Percentiles rank a stretch among this genome's conserved stretches.
Conservation (phyloP, 2,888 invertebrate genomes). For the Noctua janthe region DNA sequence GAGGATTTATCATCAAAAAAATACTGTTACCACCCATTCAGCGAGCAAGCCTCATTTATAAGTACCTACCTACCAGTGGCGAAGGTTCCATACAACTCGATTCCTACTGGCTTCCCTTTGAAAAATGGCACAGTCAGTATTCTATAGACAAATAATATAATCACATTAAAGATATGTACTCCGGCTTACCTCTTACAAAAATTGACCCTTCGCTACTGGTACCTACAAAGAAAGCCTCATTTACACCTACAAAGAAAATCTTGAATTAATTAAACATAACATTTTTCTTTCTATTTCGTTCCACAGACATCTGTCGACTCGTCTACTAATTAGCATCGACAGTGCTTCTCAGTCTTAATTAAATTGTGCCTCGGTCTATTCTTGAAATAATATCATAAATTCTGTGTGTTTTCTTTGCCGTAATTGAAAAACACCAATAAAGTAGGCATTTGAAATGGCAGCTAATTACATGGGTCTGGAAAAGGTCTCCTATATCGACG, state of each 20-base stretch:
- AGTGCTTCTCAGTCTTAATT: constrained; percentile 49
- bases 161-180: too few relatives aligned
- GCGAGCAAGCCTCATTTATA: background rate
- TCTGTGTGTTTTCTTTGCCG: constrained; percentile 27
- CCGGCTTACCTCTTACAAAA: too few relatives aligned
- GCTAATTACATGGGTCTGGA: background rate
- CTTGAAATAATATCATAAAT: constrained; percentile 41
- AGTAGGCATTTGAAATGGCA: constrained; percentile 2
- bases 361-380: constrained; percentile 23
- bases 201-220: too few relatives aligned
- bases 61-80: background rate
- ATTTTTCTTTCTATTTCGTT: constrained; percentile 26
- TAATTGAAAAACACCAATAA: constrained; percentile 33
- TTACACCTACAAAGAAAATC: background rate
- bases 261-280: constrained; percentile 17
- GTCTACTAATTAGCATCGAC: constrained; percentile 45
- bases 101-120: too few relatives aligned
- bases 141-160: too few relatives aligned
- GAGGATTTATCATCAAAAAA: background rate
- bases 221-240: too few relatives aligned
- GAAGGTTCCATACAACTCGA: too few relatives aligned
- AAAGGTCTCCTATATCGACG: background rate
- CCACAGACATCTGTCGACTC: constrained; percentile 33
- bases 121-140: too few relatives aligned
- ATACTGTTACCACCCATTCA: background rate